Conservation (phyloP, 2,888 invertebrate genomes). For the Eurytoma californica region DNA sequence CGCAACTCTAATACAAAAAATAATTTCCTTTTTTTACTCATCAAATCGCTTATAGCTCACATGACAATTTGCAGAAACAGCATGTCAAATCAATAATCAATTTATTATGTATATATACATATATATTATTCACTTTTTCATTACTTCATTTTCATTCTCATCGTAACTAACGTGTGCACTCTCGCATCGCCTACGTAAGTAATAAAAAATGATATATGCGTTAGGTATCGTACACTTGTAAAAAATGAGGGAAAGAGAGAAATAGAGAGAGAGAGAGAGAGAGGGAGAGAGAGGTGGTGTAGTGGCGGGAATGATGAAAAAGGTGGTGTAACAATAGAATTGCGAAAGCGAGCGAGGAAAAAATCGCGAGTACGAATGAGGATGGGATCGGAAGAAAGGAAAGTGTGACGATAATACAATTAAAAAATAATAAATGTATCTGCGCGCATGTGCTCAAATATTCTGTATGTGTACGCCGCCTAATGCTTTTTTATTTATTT, state of each 20-base stretch:
- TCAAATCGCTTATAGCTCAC: conserved; percentile 52
- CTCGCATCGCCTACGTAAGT: conserved; percentile 54
- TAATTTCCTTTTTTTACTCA: conserved; percentile 58
- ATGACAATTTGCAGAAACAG: conserved; percentile 70
- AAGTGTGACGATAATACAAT: conserved; percentile 40
- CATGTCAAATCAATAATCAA: conserved; percentile 53
- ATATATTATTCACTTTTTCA: conserved; percentile 46
- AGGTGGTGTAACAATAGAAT: neutral
- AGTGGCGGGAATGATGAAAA: neutral
- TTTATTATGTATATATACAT: conserved; percentile 57
- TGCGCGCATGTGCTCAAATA: conserved; percentile 45
- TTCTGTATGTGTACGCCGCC: conserved; percentile 45
- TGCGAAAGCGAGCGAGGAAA: conserved; percentile 1
- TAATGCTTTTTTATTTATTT: conserved; percentile 36
- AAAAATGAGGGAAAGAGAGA: conserved; percentile 30
- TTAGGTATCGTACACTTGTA: conserved; percentile 50
- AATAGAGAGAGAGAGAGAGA: conserved; percentile 20
- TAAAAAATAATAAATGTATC: conserved; percentile 51
- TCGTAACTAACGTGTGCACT: conserved; percentile 60
- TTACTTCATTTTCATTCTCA: conserved; percentile 57
- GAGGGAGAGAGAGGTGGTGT: neutral
- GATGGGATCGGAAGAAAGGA: neutral
- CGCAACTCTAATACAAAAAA: conserved; percentile 63
- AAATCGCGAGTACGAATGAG: conserved; percentile 30
- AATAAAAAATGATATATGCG: conserved; percentile 56